These are phyloP conservation scores for Synergus laeviventris DNA, from an alignment of 2,888 invertebrate species.

Conservation along the genomic window DNA sequence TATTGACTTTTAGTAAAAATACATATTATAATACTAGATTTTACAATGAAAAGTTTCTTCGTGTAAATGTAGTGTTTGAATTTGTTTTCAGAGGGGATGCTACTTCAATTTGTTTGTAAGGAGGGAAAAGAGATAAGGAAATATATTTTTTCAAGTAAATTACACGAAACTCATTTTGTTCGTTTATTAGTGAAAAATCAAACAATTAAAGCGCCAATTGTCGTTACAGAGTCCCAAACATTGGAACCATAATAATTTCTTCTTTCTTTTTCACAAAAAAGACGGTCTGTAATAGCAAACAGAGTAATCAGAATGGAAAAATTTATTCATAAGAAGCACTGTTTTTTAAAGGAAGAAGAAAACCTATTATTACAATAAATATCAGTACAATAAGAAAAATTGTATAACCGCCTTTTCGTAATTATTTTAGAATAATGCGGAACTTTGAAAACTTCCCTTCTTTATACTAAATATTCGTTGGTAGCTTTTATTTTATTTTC, in stretches of 20 bases:
- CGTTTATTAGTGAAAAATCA: conserved; percentile 31
- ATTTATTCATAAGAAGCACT: not conserved
- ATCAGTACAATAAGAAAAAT: conserved; percentile 23
- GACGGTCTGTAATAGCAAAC: conserved; percentile 5
- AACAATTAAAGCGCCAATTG: not conserved
- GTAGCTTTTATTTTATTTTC: conserved; percentile 15
- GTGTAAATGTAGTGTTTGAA: too few relatives aligned
- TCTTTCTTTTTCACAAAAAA: not conserved
- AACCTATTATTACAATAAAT: conserved; percentile 3
- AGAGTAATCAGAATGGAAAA: conserved; percentile 8
- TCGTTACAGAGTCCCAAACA: conserved; percentile 14
- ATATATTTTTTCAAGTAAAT: not conserved
- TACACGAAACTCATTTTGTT: not conserved
- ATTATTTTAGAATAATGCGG: conserved; percentile 14
- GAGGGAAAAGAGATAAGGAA: not conserved
- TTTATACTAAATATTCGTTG: conserved; percentile 27
- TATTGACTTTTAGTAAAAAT: too few relatives aligned
- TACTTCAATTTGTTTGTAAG: not conserved
- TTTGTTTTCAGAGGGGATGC: too few relatives aligned
- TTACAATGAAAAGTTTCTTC: too few relatives aligned
- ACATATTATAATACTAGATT: too few relatives aligned
- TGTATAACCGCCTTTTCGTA: conserved; percentile 11
- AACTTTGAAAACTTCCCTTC: conserved; percentile 27
- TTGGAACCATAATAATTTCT: not conserved
- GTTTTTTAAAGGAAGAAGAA: not conserved